Base-by-base conservation (phyloP, 2,113 vertebrate genomes). In the Odontesthes bonariensis region DNA sequence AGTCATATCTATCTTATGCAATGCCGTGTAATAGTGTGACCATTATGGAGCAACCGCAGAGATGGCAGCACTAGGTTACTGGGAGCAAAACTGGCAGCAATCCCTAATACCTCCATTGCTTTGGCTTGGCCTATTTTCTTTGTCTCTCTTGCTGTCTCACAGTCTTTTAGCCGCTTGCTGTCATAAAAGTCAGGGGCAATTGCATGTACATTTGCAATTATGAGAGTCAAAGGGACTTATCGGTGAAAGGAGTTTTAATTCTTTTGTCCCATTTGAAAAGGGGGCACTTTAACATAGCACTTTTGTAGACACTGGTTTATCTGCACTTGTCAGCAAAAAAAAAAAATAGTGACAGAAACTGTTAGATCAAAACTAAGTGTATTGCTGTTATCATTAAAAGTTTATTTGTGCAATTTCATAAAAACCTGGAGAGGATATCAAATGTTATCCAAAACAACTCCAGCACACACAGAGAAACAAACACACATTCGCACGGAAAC, bases 1-100 rank as follows among this genome's bases (percentile, higher is more conserved):
- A 82, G 71, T 66, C 80, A 65, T 82, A 86, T 89, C 90, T 84
- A 81, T 89, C 91, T 92, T 91, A 91, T 88, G 90, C 90, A 91
- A 92, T 19, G 38, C 69, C 20, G 47, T 86, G 91, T 81, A 92
- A 92, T 73, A 89, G 83, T 89, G 87, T 84, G 90, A 85, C 86
- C 89, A 89, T 88, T 83, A 76, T 74, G 32, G 76, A 82, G 88
- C 73, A 85, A 81, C 81, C 9, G 17, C 1, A 54, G 79, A 68
- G 65, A 88, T 44, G 82, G 80, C 73, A 81, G 70, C 83, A 75
- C 80, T 76, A 79, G 81, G 88, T 89, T 89, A 86, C 82, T 79
- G 76, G 87, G 84, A 85, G 79, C 86, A 75, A 70, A 86, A 75
- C 84, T 88, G 84, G 85, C 83, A 82, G 63, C 63, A 57, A 53